Evolutionary conservation across 1,140 invertebrate genomes (phyloP), one percentile per base, ranked within the genome.

Genomic region (Lepidurus arcticus): DNA sequence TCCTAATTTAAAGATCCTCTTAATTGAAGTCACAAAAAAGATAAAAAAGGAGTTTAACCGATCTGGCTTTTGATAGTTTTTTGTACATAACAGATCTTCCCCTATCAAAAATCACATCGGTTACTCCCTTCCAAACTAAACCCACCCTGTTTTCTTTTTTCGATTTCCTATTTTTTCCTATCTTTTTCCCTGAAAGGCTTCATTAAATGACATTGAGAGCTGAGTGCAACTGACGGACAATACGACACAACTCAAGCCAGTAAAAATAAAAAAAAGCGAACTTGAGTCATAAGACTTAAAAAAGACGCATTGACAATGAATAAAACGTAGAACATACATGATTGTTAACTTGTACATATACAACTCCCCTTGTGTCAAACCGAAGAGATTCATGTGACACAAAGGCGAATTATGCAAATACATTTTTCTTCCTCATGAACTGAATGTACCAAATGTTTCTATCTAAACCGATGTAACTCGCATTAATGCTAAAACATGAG

Each of bases 31-130:
- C 34, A 34, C 34, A 34, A 34, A 34, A 26, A 34, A 34, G 4
- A 65, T 0, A 21, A 9, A 21, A 65, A 65, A 65, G n/a, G 16
- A 65, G 53, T n/a, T 65, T 21, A 65, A 65, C 53, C 53, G 53
- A 21, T 65, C 53, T 65, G 53, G 21, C 13, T 65, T 65, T 65
- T 65, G 53, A 65, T 21, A 65, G 53, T 65, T 65, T 34, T 65
- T 65, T 65, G 53, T 65, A 65, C 53, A 65, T 65, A 34, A 65
- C 53, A 65, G 53, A 65, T n/a, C 53, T 65, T 65, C 53, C 53
- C 53, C 53, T 65, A 13, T 65, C 53, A 9, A 65, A 65, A 65
- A 65, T 65, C 53, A 65, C 53, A 65, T 65, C 13, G 53, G 53
- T 65, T 13, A 21, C 53, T 65, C 16, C 53, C 9, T 7, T 65